Evolutionary conservation across 1,140 invertebrate genomes (phyloP).

Genomic region (Drosophila navojoa): DNA sequence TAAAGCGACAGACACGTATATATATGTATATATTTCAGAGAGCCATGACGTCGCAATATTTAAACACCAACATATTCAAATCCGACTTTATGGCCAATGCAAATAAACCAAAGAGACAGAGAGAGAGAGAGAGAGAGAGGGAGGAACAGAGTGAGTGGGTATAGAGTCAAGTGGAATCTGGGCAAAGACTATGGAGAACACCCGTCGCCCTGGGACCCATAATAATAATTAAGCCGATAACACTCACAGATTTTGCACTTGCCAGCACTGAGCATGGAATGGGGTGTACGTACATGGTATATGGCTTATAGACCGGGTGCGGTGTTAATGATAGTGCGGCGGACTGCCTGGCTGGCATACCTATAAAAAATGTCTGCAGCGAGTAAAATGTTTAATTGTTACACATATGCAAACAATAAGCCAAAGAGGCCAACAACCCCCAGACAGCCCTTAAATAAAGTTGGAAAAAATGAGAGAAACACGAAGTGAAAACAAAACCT

Average conservation of each 20-base stretch:
- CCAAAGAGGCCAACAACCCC: slow-evolving; percentile 56
- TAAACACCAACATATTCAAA: slow-evolving; percentile 78
- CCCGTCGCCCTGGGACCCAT: slow-evolving; percentile 70
- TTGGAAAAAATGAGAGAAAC: slow-evolving; percentile 12
- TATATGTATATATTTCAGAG: slow-evolving; percentile 13
- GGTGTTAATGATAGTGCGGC: slow-evolving; percentile 68
- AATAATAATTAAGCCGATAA: slow-evolving; percentile 82
- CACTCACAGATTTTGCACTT: slow-evolving; percentile 80
- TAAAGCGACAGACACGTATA: slow-evolving; percentile 19
- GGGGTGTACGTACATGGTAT: not conserved
- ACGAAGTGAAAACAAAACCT: slow-evolving; percentile 34
- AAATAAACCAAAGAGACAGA: slow-evolving; percentile 46
- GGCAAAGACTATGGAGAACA: slow-evolving; percentile 43
- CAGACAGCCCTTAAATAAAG: slow-evolving; percentile 9
- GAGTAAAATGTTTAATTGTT: slow-evolving; percentile 77
- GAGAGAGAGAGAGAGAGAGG: not conserved
- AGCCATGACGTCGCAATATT: slow-evolving; percentile 59
- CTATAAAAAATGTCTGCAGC: slow-evolving; percentile 76
- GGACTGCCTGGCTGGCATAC: slow-evolving; percentile 16
- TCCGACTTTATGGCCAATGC: slow-evolving; percentile 70
- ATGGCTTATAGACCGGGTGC: slow-evolving; percentile 13
- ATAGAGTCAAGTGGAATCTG: slow-evolving; percentile 62
- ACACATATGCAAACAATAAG: slow-evolving; percentile 80
- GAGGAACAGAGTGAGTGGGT: slow-evolving; percentile 2
- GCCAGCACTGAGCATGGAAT: slow-evolving; percentile 25